Conservation (phyloP, 1,140 invertebrate species). For the Archegozetes longisetosus region DNA sequence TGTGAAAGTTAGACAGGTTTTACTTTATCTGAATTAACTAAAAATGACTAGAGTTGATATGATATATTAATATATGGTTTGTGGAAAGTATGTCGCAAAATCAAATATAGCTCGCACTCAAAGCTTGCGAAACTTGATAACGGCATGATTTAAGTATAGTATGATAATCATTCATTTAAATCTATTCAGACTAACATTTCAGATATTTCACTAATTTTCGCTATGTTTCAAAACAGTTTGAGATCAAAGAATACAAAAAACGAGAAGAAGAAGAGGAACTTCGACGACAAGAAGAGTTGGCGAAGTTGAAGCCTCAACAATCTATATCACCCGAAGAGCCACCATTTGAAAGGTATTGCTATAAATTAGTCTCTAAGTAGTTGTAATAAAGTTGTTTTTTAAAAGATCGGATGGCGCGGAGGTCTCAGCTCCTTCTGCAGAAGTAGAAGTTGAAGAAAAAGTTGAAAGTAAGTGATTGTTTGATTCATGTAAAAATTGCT, state of each 20-base stretch:
- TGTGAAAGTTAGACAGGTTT: too few species aligned
- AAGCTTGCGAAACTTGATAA: too few species aligned
- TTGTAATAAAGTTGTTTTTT: background rate
- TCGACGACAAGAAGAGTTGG: constrained; percentile 46
- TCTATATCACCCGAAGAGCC: constrained; percentile 39
- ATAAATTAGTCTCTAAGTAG: background rate
- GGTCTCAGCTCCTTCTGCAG: constrained; percentile 30
- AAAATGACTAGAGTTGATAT: too few species aligned
- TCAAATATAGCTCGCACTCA: too few species aligned
- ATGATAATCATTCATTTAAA: too few species aligned
- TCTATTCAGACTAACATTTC: too few species aligned
- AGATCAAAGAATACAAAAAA: constrained; percentile 87
- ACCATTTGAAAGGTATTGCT: constrained; percentile 34
- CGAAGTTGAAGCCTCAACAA: constrained; percentile 43
- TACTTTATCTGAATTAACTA: too few species aligned
- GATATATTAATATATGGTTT: too few species aligned
- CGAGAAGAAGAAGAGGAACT: constrained; percentile 41
- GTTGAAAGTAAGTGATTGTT: constrained; percentile 23
- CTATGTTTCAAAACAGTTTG: constrained; percentile 58
- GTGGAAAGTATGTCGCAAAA: too few species aligned
- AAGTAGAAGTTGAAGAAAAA: constrained; percentile 20
- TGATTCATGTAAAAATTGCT: too few species aligned
- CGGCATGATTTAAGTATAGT: too few species aligned
- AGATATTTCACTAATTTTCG: too few species aligned
- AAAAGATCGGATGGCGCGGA: constrained; percentile 42